Evolutionary conservation across 1,140 invertebrate species (phyloP), one percentile per base, ranked within the genome.

Genomic region (Temnothorax curvispinosus): DNA sequence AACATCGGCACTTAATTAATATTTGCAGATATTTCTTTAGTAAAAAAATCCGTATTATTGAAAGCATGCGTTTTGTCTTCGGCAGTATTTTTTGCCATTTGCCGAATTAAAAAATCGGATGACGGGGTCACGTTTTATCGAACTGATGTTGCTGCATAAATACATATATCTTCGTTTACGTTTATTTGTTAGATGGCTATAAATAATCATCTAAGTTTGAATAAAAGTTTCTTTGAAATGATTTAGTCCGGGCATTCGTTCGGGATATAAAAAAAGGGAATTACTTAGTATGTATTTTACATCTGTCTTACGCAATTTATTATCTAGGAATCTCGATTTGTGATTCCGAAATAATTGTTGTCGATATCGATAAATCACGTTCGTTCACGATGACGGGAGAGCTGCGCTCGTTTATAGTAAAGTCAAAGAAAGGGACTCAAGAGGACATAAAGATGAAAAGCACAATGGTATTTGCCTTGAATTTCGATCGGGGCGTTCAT

Each of bases 381-480:
- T 87, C 56, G 41, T 50, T 80, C 11, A 13, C 77, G 47, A 69
- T 89, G 72, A 86, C 15, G 84, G 47, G 54, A 78, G 35, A 76
- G 89, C 74, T 72, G 44, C 52, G 38, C 74, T 89, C 72, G 32
- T 90, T 89, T 84, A 87, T 72, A 72, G 9, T 47, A 75, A 76
- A 86, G 5, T 8, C n/a, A 44, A 89, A 64, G 76, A 86, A 89
- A 90, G 58, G 38, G 58, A 87, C 58, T 32, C 41, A n/a, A 74
- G 41, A 74, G 41, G 27, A 41, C 41, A 47, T 75, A 87, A 89
- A 72, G 52, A 85, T 35, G 85, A 81, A 56, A 71, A 69, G 77
- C 64, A 91, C 88, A 92, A 92, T 89, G 81, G 64, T 77, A 87
- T 91, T 86, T 91, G 90, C 67, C 65, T 87, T 76, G 87, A 91